Evolutionary conservation across 2,113 vertebrate genomes (phyloP), one percentile per base, ranked within the genome.

Genomic region (Sylvietta virens): DNA sequence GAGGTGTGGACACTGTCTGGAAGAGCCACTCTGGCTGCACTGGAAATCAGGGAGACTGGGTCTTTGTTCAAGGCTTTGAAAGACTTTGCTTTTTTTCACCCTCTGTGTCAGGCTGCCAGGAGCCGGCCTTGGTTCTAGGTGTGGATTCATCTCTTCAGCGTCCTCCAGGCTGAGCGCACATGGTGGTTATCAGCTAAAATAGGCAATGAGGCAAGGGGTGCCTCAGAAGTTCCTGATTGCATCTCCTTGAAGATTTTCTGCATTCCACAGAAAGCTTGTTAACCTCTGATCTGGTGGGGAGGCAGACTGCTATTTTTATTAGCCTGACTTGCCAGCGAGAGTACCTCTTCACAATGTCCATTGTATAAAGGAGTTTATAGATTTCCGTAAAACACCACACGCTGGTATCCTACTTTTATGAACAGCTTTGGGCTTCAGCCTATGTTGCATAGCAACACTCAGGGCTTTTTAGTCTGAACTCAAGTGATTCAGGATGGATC

Each of bases 171-270:
- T 69, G 81, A 45, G 58, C 1, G 0, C 40, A 47, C 9, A 0
- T 31, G 7, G 78, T 66, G 42, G 67, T 96, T 96, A 96, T 97
- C 96, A 92, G 95, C 48, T 88, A 56, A 93, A 95, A 56, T 23
- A 83, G 93, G 85, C 76, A 93, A 85, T 53, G 86, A 90, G 94
- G 90, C 88, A 90, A 56, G 67, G 57, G 40, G 23, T 51, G 56
- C 50, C 81, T 86, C 88, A 78, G 26, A 70, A 77, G 56, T 6
- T 77, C 26, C 50, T 94, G 71, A 76, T 66, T 48, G 15, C 0
- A 4, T 88, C 88, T 90, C 26, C 60, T 74, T 67, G 51, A 64
- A 74, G 79, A 71, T 90, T 94, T 93, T 77, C 60, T 93, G 76
- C 80, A 71, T 91, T 95, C 85, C 76, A 30, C 23, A 64, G 81